Evolutionary conservation across 2,888 invertebrate species (phyloP), one percentile per base, ranked within the genome.

Genomic region (Himalopsyche kuldschensis): DNA sequence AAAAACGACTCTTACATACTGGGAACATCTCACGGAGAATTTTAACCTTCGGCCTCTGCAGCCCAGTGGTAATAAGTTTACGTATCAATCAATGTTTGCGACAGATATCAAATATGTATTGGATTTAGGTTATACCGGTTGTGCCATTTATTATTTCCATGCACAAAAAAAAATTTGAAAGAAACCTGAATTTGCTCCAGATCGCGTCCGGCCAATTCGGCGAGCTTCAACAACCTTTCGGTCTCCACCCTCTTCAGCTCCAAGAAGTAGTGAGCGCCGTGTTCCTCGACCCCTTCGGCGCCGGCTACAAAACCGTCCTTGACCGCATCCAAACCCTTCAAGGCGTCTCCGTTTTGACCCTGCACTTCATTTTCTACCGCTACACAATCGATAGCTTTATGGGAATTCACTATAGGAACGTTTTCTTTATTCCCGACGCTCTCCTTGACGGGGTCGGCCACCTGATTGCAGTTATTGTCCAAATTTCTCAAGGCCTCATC

Each of bases 191-290:
- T 89, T 81, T 88, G 90, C 82, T 93, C 93, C 87, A 96, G 90
- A 87, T 96, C 95, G 85, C 93, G 93, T 87, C 97, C 97, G 27
- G 94, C 94, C 78, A 92, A 91, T 75, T 93, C 94, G 30, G 96
- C 94, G 87, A 96, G 89, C 83, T 91, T 91, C 82, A 96, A 90
- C 86, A 97, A 91, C 87, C 95, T 93, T 87, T 93, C 92, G 81
- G 95, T 94, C 90, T 97, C 96, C 85, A 91, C 93, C 89, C 95
- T 95, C 87, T 97, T 92, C 88, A 96, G 89, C 87, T 93, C 93
- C 87, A 97, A 89, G 90, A 96, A 97, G 89, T 96, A 95, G 89
- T 96, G 93, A 30, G 95, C 97, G 89, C 96, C 95, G 87, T 94
- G 95, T 85, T 93, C 92, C 85, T 89, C 91, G 84, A 85, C 75